Conservation (phyloP, 1,140 invertebrate genomes). For the Neotoxoptera formosana region DNA sequence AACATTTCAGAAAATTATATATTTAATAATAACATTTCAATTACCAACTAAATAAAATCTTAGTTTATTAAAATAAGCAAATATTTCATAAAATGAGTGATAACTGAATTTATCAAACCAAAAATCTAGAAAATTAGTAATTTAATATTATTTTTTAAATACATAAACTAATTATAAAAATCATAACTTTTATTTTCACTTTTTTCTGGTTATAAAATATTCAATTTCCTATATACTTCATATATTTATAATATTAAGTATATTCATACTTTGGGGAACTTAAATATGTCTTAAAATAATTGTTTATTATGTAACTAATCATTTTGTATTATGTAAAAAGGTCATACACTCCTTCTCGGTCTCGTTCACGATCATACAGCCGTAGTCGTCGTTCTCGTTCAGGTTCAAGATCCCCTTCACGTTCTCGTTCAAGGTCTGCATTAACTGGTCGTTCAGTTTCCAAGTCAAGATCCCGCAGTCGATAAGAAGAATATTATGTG, state of each 20-base stretch:
- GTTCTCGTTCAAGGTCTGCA: slow-evolving; percentile 59
- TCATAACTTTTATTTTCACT: neutral
- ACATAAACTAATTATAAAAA: neutral
- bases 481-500: slow-evolving; percentile 45
- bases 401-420: slow-evolving; percentile 59
- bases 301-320: neutral
- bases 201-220: neutral
- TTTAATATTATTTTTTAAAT: neutral
- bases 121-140: neutral
- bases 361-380: slow-evolving; percentile 60
- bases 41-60: neutral
- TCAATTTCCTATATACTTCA: neutral
- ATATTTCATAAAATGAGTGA: neutral
- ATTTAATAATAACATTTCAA: neutral
- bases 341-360: slow-evolving; percentile 59
- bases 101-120: neutral
- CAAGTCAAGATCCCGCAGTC: slow-evolving; percentile 60
- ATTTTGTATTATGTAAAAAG: slow-evolving; percentile 32
- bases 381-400: slow-evolving; percentile 59
- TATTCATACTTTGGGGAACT: slow-evolving; percentile 1
- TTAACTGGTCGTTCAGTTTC: slow-evolving; percentile 58
- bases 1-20: neutral
- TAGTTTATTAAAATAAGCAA: neutral
- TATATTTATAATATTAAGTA: neutral
- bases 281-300: neutral